These are phyloP conservation scores for Mirounga angustirostris DNA, from an alignment of 2,113 vertebrate species.

Conservation along the genomic window DNA sequence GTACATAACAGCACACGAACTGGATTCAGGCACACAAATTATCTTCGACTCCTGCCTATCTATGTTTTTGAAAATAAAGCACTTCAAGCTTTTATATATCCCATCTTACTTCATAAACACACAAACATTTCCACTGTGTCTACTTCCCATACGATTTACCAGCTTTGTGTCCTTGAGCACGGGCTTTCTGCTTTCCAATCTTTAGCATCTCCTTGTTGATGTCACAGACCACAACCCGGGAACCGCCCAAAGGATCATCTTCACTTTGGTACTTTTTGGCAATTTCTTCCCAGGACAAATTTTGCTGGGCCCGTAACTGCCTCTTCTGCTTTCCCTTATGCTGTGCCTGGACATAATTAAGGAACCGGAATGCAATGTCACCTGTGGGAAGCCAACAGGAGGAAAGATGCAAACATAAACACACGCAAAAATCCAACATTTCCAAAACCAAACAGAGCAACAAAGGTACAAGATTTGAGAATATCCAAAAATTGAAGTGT, in stretches of 20 bases:
- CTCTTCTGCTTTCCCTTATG: conserved; percentile 84
- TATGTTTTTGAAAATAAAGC: background rate
- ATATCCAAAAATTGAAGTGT: background rate
- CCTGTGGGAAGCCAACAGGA: conserved; percentile 87
- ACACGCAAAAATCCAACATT: background rate
- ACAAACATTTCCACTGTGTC: background rate
- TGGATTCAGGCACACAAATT: background rate
- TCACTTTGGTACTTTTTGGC: conserved; percentile 86
- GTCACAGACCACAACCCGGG: conserved; percentile 95
- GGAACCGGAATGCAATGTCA: conserved; percentile 97
- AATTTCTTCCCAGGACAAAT: conserved; percentile 94
- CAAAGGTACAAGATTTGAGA: background rate
- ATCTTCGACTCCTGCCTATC: background rate
- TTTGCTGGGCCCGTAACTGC: conserved; percentile 87
- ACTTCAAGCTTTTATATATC: background rate
- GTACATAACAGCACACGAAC: background rate
- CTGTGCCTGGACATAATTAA: conserved; percentile 91
- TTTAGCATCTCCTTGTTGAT: conserved; percentile 99
- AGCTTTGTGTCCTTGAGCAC: conserved; percentile 86
- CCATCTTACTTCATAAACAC: background rate
- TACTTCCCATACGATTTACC: conserved; percentile 85
- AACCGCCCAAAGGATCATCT: conserved; percentile 72
- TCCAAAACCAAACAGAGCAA: background rate
- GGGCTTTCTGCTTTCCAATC: conserved; percentile 93
- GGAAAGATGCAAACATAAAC: conserved; percentile 33